A percentile compares a stretch with the other conserved stretches of the same genome.
Evolutionary conservation across 2,888 invertebrate species (phyloP).

Genomic region (Leptinotarsa peninsularis): DNA sequence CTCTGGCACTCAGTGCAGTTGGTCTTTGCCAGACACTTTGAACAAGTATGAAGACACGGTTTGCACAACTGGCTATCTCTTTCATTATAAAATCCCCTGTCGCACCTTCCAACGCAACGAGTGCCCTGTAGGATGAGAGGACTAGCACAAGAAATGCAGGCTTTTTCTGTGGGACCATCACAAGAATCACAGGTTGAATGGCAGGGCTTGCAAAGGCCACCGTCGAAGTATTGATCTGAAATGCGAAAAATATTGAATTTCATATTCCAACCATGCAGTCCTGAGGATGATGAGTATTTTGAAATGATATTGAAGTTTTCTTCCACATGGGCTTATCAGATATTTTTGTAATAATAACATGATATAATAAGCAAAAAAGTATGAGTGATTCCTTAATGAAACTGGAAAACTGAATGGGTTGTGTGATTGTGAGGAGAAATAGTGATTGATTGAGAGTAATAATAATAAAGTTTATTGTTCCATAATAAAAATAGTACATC

Average conservation of each 20-base stretch:
- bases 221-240: conserved; percentile 80
- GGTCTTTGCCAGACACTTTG: conserved; percentile 80
- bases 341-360: no score
- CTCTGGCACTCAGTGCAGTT: conserved; percentile 86
- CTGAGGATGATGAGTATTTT: no score
- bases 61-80: conserved; percentile 75
- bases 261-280: no score
- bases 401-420: no score
- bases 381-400: no score
- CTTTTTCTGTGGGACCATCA: conserved; percentile 78
- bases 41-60: conserved; percentile 84
- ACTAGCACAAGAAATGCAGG: conserved; percentile 81
- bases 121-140: conserved; percentile 79
- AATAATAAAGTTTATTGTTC: no score
- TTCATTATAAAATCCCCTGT: conserved; percentile 76
- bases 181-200: conserved; percentile 87
- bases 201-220: conserved; percentile 78
- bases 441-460: no score
- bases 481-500: no score
- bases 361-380: no score
- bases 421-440: no score
- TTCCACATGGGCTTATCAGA: no score
- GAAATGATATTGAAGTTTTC: no score
- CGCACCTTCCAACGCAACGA: conserved; percentile 82
- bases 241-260: conserved; percentile 34